These are phyloP conservation scores for Diarsia brunnea DNA, from an alignment of 2,888 invertebrate species.

Conservation along the genomic window DNA sequence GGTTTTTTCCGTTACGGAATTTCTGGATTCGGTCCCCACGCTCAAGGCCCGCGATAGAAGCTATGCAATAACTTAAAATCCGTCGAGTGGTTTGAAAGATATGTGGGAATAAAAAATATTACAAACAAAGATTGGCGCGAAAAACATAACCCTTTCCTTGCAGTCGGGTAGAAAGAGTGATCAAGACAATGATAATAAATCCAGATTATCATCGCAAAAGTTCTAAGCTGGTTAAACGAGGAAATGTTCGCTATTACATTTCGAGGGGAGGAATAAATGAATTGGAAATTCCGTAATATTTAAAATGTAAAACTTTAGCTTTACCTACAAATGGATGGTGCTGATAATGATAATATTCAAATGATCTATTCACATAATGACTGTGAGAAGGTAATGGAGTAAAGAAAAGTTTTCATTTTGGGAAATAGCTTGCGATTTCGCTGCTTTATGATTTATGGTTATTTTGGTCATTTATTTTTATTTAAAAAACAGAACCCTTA, in stretches of 20 bases:
- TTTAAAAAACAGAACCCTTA: too few species aligned
- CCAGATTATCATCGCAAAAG: background rate
- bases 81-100: too few species aligned
- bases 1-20: too few species aligned
- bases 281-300: constrained; percentile 54
- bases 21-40: too few species aligned
- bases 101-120: too few species aligned
- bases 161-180: background rate
- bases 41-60: too few species aligned
- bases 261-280: constrained; percentile 47
- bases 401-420: background rate
- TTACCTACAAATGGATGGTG: constrained; percentile 33
- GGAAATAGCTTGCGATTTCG: constrained; percentile 2
- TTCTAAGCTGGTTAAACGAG: constrained; percentile 4
- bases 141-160: too few species aligned
- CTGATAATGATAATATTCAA: constrained; percentile 40
- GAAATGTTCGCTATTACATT: constrained; percentile 16
- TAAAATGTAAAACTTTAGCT: constrained; percentile 34
- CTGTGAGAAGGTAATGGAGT: constrained; percentile 14
- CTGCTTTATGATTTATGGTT: background rate
- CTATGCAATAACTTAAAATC: too few species aligned
- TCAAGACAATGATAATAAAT: background rate
- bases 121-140: too few species aligned
- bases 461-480: too few species aligned
- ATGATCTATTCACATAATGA: constrained; percentile 35